These are phyloP conservation scores for Aplidium turbinatum DNA, from an alignment of 23 tunicate genomes.

Conservation along the genomic window DNA sequence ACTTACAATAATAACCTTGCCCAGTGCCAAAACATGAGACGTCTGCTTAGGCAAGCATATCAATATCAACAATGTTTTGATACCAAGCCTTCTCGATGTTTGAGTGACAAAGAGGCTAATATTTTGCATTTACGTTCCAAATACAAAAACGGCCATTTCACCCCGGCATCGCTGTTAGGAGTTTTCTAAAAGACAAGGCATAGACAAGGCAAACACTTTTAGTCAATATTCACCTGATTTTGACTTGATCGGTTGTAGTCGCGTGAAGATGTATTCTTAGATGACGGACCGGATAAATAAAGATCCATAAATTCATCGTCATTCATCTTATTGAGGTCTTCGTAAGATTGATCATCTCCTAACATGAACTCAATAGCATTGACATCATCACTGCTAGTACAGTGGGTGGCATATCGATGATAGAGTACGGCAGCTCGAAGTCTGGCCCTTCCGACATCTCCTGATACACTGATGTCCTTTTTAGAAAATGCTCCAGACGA, in stretches of 20 bases:
- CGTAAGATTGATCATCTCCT: slow-evolving; percentile 42
- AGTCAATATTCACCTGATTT: slow-evolving; percentile 27
- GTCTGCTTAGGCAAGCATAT: no score
- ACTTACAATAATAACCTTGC: no score
- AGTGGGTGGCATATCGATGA: slow-evolving; percentile 34
- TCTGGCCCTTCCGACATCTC: slow-evolving; percentile 10
- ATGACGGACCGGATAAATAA: slow-evolving; percentile 37
- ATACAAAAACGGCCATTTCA: no score
- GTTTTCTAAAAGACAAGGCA: no score
- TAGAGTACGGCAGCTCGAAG: slow-evolving; percentile 34
- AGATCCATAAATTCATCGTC: slow-evolving; percentile 72
- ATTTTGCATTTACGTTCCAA: no score
- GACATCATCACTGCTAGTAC: slow-evolving; percentile 57
- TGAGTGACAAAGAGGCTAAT: no score
- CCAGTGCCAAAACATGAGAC: no score
- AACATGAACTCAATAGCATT: slow-evolving; percentile 20
- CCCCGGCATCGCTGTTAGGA: no score
- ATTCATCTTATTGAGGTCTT: slow-evolving; percentile 51
- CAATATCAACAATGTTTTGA: no score
- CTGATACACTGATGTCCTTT: neutral
- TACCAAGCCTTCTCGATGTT: no score
- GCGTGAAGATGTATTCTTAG: neutral
- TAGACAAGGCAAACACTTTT: no score
- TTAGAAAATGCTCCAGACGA: neutral
- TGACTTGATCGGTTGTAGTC: slow-evolving; percentile 5